Evolutionary conservation across 2,797 vertebrate genomes (phyloP), one percentile per base, ranked within the genome.

Genomic region (Craterocephalus amniculus): DNA sequence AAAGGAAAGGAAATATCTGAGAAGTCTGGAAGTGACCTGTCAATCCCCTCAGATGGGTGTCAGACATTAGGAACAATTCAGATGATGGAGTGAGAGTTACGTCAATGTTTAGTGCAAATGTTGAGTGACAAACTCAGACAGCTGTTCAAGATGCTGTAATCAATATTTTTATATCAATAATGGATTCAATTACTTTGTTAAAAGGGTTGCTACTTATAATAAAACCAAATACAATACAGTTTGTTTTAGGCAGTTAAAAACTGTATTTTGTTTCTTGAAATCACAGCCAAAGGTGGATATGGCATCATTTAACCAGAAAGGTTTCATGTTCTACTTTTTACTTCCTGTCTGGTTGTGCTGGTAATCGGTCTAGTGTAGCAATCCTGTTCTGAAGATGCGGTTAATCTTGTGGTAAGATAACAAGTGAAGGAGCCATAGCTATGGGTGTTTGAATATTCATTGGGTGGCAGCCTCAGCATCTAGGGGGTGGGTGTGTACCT

Each of bases 161-260:
- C 73, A 70, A 75, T 83, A 74, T 45, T 63, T 72, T 52, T 66
- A 24, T 69, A 80, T 73, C 68, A 79, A 58, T 61, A 48, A 58
- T 51, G 6, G 4, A 76, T 62, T 14, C 76, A 72, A 85, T 74
- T 16, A 49, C 16, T 22, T n/a, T 56, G 43, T 60, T 0, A 61
- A 76, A 60, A 14, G 11, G 38, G n/a, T 59, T 2, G 0, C 40
- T 36, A n/a, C 48, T 24, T 14, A 5, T 54, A 62, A 68, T 60
- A 4, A 43, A 45, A 45, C 51, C 5, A 51, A 35, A 43, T 22
- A 29, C 32, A 14, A 2, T 27, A 32, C 26, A 22, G 13, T 64
- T 49, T 13, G 13, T 14, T 14, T 13, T 16, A 29, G 12, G 29
- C 56, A 34, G 32, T 10, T 34, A 34, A 34, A 34, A 34, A 5